Evolutionary conservation across 2,888 invertebrate genomes (phyloP), one percentile per base, ranked within the genome.

Genomic region (Actias luna): DNA sequence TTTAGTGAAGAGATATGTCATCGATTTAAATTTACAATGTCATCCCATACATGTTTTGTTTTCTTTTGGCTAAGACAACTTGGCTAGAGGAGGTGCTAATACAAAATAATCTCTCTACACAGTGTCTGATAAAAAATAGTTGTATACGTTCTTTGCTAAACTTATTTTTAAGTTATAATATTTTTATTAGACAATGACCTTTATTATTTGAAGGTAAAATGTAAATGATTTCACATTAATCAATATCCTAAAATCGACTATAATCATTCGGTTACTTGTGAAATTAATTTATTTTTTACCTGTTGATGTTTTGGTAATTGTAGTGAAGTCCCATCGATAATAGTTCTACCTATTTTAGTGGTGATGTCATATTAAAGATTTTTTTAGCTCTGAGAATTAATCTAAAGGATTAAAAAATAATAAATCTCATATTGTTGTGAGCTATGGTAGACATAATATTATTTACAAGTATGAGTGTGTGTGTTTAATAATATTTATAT

Each of bases 381-480:
- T 25, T 14, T 61, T 61, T 57, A 22, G 46, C 55, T 55, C 36
- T 61, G 61, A 55, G n/a, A 36, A 61, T 27, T 57, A 57, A 57
- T 61, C n/a, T 29, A 42, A 22, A 29, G 31, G 52, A 27, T 42
- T 58, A 46, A 42, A n/a, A n/a, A 58, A 58, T 64, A 35, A 58
- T 33, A 71, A 72, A 73, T 72, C 70, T 70, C 69, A 67, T 66
- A 65, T 59, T 52, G 36, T 63, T 70, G 62, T 66, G 62, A 73
- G 72, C 74, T 83, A 82, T 79, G 76, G 69, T 78, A 76, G 76
- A 63, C 68, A 72, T 86, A 75, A 55, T 29, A n/a, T 55, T 29
- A 55, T 29, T 85, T 82, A 80, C 75, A 80, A 72, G 82, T 82
- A 84, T 84, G 81, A 82, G 87, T 84, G 85, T 91, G 87, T 84